These are phyloP conservation scores for Corydoras maculifer DNA, from an alignment of 2,113 vertebrate genomes.

Conservation along the genomic window DNA sequence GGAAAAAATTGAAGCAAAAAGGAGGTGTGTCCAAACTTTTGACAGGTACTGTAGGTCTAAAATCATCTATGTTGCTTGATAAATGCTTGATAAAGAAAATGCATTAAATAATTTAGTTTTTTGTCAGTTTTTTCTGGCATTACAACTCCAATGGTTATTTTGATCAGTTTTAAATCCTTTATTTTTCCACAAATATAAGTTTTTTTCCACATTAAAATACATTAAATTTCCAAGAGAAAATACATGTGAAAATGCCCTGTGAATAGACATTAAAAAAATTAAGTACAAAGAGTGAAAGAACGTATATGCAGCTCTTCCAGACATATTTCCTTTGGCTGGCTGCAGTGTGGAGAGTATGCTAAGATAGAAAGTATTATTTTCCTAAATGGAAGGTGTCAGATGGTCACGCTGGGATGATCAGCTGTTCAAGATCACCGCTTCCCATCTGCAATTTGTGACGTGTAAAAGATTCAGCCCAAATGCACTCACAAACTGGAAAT, in stretches of 20 bases:
- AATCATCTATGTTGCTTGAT: too few species aligned
- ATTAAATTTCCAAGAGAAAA: not conserved
- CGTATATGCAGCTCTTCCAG: conserved; percentile 77
- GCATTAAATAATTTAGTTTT: too few species aligned
- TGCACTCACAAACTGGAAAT: conserved; percentile 99
- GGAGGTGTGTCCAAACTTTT: too few species aligned
- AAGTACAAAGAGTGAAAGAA: conserved; percentile 50
- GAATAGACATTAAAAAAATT: conserved; percentile 52
- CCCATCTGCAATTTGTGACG: conserved; percentile 99
- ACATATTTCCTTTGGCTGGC: conserved; percentile 95
- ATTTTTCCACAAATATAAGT: not conserved
- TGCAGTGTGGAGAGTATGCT: conserved; percentile 99
- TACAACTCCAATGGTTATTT: too few species aligned
- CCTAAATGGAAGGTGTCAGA: conserved; percentile 99
- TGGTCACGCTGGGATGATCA: conserved; percentile 99
- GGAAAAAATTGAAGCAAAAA: too few species aligned
- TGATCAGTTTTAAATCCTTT: not conserved
- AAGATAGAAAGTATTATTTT: conserved; percentile 99
- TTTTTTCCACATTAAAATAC: not conserved
- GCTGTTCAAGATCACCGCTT: conserved; percentile 99
- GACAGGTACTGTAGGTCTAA: too few species aligned
- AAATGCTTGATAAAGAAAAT: too few species aligned
- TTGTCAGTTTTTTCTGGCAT: too few species aligned
- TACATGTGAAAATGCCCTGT: not conserved
- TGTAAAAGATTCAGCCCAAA: conserved; percentile 99